Percentiles rank a stretch among this genome's conserved stretches.
Conservation (phyloP, 2,113 vertebrate genomes). For the Antechinus flavipes region DNA sequence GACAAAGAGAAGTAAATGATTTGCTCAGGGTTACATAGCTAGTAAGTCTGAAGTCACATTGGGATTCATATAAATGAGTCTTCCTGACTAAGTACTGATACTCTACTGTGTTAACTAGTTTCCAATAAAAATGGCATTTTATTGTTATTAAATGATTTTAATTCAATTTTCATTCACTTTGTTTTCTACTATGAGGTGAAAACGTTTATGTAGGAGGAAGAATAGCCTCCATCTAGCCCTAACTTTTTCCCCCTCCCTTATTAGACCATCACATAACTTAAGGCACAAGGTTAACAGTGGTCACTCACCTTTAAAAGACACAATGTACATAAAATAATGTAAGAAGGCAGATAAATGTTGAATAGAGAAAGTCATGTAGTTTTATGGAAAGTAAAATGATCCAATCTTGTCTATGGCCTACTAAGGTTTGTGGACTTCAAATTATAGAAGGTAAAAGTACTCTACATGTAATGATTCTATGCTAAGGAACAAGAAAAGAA, state of each 20-base stretch:
- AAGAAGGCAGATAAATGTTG: not conserved
- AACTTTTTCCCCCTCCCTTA: not conserved
- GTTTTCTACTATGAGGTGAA: not conserved
- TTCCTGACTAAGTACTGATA: not conserved
- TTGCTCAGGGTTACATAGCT: not conserved
- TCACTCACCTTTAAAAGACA: not conserved
- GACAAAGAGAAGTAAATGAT: not conserved
- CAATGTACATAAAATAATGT: not conserved
- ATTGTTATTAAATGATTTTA: not conserved
- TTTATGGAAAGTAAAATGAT: not conserved
- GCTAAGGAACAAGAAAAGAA: not conserved
- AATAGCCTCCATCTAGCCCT: not conserved
- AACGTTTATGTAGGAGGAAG: not conserved
- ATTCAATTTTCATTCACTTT: not conserved
- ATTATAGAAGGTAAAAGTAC: not conserved
- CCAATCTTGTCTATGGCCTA: not conserved
- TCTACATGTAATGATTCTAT: not conserved
- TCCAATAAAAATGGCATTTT: not conserved
- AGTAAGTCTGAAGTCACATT: not conserved
- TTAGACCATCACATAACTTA: not conserved
- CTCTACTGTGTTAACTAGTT: not conserved
- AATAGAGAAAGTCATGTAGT: not conserved
- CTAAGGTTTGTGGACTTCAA: not conserved
- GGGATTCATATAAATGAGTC: not conserved
- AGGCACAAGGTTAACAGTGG: not conserved